Base-by-base conservation (phyloP, 2,888 invertebrate genomes). In the Syritta pipiens region DNA sequence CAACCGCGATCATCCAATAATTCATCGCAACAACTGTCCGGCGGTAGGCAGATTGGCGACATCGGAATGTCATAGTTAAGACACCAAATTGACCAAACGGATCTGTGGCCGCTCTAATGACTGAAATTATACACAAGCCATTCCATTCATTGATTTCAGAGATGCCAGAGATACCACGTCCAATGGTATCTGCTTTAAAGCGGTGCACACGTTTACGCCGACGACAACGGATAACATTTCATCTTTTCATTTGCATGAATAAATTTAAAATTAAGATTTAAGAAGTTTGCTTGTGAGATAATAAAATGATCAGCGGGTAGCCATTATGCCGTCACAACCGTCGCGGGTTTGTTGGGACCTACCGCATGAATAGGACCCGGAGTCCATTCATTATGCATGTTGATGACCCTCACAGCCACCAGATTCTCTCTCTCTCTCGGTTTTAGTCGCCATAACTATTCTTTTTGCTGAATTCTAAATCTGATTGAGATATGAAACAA, bases 361-460 rank as follows among this genome's bases (percentile, higher is more conserved):
- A 30, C 30, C 7, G n/a, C 14, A 37, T 14, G 0, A 4, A 5
- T 37, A 20, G 7, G 12, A 42, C 14, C 42, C 40, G 22, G 26
- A 55, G 26, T 35, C 35, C 37, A 65, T 65, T 74, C 24, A 59
- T 40, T 67, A 67, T 74, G 67, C 67, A 67, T 74, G 74, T 67
- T 72, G 72, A 65, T 51, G 65, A 72, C 65, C 72, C 72, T 74
- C 74, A 51, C 26, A 51, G 48, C 28, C 28, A 19, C 20, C 22
- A 20, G 17, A 26, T 42, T 46, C 40, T 10, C 42, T 6, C 20
- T 17, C 26, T 35, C 12, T 49, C 2, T 40, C 28, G 37, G 28
- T 49, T 40, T 35, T 40, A 10, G 26, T 49, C 32, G 32, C n/a
- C 32, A 35, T 26, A 4, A 5, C n/a, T 26, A 48, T 26, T 59